phyloP scores from a whole-genome alignment of 2,797 vertebrate species.

The Xiphophorus birchmanni region DNA sequence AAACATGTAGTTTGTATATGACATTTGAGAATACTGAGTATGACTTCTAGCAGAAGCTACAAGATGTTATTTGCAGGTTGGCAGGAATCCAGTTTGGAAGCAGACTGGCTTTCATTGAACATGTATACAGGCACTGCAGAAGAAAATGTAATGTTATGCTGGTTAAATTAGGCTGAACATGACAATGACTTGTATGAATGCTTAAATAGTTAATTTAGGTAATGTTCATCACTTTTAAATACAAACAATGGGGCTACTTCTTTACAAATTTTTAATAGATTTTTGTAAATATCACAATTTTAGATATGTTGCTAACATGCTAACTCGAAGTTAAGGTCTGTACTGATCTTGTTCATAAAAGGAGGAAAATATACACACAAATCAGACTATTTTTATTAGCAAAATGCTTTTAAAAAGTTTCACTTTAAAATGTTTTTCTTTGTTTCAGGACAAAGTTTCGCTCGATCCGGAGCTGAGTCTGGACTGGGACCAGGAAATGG shows the following conservation, averaged over 20 bases:
- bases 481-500: conserved; percentile 94
- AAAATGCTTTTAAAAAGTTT: neutral
- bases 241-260: neutral
- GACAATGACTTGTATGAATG: neutral
- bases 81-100: neutral
- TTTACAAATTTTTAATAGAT: neutral
- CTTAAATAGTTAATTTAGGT: neutral
- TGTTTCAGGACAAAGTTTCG: conserved; percentile 81
- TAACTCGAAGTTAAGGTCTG: neutral
- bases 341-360: neutral
- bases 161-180: neutral
- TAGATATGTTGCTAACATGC: neutral
- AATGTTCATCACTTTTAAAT: neutral
- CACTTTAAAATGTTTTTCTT: conserved; percentile 6
- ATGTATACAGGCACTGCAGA: conserved; percentile 5
- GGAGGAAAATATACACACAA: neutral
- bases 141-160: conserved; percentile 1
- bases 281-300: neutral
- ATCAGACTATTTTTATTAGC: neutral
- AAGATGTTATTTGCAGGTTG: neutral
- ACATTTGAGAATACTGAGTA: neutral
- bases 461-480: conserved; percentile 80
- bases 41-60: neutral
- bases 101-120: neutral
- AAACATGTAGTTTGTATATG: neutral